These are phyloP conservation scores for Dolichotis patagonum DNA, from an alignment of 2,113 vertebrate genomes.

Conservation along the genomic window DNA sequence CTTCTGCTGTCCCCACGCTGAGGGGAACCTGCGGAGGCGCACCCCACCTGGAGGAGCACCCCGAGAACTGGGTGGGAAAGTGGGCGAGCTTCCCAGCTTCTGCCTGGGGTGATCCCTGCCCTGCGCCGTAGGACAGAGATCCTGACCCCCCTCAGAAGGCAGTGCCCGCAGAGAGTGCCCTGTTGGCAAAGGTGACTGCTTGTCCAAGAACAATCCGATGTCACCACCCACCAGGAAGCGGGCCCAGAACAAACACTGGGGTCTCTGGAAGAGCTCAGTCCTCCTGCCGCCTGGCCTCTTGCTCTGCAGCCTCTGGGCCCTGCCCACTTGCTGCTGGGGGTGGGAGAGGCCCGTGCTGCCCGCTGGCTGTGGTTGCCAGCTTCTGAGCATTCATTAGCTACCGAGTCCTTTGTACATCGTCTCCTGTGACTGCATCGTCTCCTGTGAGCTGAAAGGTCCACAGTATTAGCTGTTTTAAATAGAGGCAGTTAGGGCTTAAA, in stretches of 20 bases:
- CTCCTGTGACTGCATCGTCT: not conserved
- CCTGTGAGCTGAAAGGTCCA: not conserved
- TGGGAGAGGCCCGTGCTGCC: too few relatives aligned
- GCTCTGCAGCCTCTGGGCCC: not conserved
- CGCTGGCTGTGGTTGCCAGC: not conserved
- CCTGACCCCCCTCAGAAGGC: not conserved
- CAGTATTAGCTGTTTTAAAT: not conserved
- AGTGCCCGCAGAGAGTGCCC: not conserved
- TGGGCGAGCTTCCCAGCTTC: not conserved
- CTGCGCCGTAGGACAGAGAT: not conserved
- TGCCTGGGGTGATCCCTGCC: not conserved
- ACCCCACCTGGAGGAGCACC: not conserved
- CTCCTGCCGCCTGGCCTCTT: not conserved
- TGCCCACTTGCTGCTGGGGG: not conserved
- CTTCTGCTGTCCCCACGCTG: not conserved
- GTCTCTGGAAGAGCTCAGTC: not conserved
- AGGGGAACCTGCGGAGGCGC: fast-evolving
- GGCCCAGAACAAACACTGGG: too few relatives aligned
- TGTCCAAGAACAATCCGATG: not conserved
- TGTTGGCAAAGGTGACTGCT: not conserved
- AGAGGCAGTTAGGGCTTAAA: not conserved
- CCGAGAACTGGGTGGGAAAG: not conserved
- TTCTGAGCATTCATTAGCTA: too few relatives aligned
- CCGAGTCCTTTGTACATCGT: not conserved
- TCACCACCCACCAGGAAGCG: not conserved